Evolutionary conservation across 2,888 invertebrate species (phyloP).

Genomic region (Hesperia comma): DNA sequence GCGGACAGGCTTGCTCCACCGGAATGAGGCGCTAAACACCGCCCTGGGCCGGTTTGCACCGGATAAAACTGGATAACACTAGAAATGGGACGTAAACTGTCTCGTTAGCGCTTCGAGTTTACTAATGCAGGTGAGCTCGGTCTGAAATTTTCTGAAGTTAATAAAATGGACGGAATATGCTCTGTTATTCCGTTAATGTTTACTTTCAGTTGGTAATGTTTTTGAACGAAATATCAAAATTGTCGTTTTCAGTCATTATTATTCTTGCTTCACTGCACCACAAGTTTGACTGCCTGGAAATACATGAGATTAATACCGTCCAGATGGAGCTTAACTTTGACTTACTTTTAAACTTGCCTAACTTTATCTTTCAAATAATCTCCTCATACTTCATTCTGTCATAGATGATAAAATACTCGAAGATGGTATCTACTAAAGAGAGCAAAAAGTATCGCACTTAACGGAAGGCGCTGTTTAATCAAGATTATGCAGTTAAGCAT

Average conservation of each 20-base stretch:
- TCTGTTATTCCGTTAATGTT: slow-evolving; percentile 5
- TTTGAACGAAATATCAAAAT: neutral
- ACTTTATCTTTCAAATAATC: no score
- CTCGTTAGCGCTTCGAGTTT: slow-evolving; percentile 35
- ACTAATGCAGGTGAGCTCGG: slow-evolving; percentile 26
- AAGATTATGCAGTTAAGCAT: no score
- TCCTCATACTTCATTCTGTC: no score
- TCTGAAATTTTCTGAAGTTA: slow-evolving; percentile 9
- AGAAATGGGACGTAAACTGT: slow-evolving; percentile 53
- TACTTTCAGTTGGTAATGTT: slow-evolving; percentile 6
- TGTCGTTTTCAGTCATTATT: neutral
- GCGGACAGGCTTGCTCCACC: slow-evolving; percentile 51
- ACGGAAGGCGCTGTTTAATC: no score
- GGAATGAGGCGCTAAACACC: slow-evolving; percentile 68
- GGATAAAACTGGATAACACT: slow-evolving; percentile 55
- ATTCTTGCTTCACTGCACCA: neutral
- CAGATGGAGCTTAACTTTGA: no score
- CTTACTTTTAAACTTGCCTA: no score
- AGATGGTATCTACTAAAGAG: no score
- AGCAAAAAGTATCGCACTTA: no score
- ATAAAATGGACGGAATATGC: slow-evolving; percentile 12
- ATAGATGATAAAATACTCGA: no score
- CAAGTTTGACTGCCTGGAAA: no score
- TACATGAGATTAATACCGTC: no score
- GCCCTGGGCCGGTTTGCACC: slow-evolving; percentile 55